Conservation (phyloP, 35 echinoderm and acorn worm species). For the Ophioderma brevispina region DNA sequence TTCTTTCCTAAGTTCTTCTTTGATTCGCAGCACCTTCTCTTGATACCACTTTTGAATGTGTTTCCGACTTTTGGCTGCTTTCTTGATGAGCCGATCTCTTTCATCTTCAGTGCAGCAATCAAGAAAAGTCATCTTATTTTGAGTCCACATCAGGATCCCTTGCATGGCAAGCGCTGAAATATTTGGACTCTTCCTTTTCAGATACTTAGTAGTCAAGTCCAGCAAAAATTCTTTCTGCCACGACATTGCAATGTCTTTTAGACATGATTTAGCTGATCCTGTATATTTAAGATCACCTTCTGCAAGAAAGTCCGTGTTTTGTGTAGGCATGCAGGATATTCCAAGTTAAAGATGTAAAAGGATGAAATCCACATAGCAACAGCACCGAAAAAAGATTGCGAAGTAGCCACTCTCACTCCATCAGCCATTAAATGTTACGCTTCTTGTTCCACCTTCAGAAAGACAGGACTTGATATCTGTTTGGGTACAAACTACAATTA, state of each 20-base stretch:
- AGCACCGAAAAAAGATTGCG: too few species aligned
- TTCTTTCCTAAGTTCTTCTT: neutral
- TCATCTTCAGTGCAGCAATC: neutral
- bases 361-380: too few species aligned
- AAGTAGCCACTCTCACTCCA: too few species aligned
- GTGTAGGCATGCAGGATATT: too few species aligned
- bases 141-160: slow-evolving; percentile 52
- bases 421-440: too few species aligned
- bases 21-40: neutral
- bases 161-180: slow-evolving; percentile 54
- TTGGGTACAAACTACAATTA: too few species aligned
- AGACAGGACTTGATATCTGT: too few species aligned
- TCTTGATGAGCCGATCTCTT: neutral
- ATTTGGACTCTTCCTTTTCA: slow-evolving; percentile 64
- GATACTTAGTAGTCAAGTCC: slow-evolving; percentile 54
- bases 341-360: too few species aligned
- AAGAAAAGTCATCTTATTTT: slow-evolving; percentile 43
- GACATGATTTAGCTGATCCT: slow-evolving; percentile 12
- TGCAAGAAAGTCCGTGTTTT: too few species aligned
- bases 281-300: too few species aligned
- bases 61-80: neutral
- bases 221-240: neutral
- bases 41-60: neutral
- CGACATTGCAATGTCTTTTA: slow-evolving; percentile 8
- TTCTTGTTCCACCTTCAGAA: too few species aligned